Evolutionary conservation across 2,888 invertebrate species (phyloP), one percentile per base, ranked within the genome.

Genomic region (Lysandra bellargus): DNA sequence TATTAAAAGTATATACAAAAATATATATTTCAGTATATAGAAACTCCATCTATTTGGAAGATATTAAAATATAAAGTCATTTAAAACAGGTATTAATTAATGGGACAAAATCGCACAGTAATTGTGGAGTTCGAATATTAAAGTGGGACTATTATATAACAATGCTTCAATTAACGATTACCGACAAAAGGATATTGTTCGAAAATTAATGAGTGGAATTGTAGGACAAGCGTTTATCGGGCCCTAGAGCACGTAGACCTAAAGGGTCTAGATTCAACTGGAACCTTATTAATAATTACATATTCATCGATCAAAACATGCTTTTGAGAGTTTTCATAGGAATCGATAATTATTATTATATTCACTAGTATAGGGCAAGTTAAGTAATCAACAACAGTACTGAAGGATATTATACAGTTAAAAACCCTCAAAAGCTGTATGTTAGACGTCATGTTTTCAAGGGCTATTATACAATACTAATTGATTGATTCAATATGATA

Each of bases 191-290:
- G 88, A 90, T 90, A 91, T 90, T 88, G 88, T 87, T 88, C 87
- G 87, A 86, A 84, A 86, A 85, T 91, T 92, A 92, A 92, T 91
- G 92, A 92, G 88, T 89, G 88, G 87, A 86, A 87, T 86, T 91
- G 91, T 91, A 91, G 91, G 89, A 92, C 91, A 88, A 91, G 90
- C 89, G 89, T 88, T 88, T 86, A 82, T 87, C 88, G 88, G 89
- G 89, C 88, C 87, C 83, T 83, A 83, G 81, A 83, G 83, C 80
- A 79, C 79, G 81, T 37, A 79, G 85, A 81, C 75, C 80, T 85
- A 75, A 30, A 82, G 64, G 40, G 6, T 77, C 86, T 87, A 79
- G 85, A 88, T 83, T 81, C 76, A 82, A 53, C 82, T 80, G 17
- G 33, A 57, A 33, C 9, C 4, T 57, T 76, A 30, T 9, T 74